Percentiles rank a stretch among this genome's conserved stretches.
These are phyloP conservation scores for Lasioglossum malachurum DNA, from an alignment of 2,888 invertebrate genomes.

Conservation along the genomic window DNA sequence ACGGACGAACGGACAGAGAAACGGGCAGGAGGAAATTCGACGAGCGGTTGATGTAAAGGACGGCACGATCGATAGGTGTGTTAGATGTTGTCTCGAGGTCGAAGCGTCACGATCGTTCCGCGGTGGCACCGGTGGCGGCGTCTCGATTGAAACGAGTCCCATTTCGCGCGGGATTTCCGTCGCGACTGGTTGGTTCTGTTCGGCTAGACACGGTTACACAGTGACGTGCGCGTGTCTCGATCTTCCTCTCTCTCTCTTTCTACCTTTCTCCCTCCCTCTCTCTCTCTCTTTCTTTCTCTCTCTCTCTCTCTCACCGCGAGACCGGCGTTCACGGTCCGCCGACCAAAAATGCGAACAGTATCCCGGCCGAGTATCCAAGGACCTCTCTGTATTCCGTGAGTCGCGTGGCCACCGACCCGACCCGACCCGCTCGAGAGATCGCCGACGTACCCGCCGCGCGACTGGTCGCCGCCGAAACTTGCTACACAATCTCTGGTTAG, in stretches of 20 bases:
- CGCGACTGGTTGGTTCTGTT: conserved; percentile 1
- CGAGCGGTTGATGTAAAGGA: conserved; percentile 24
- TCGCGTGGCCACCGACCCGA: conserved; percentile 6
- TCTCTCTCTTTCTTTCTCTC: background rate
- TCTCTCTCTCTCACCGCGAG: background rate
- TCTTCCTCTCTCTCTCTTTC: background rate
- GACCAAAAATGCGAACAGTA: background rate
- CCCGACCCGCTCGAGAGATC: conserved; percentile 1
- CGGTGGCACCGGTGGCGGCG: conserved; percentile 11
- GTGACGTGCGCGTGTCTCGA: conserved; percentile 7
- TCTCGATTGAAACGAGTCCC: conserved; percentile 12
- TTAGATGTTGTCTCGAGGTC: conserved; percentile 25
- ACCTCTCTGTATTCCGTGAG: conserved; percentile 7
- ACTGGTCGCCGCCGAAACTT: conserved; percentile 2
- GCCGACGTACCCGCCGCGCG: background rate
- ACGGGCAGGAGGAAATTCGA: conserved; percentile 7
- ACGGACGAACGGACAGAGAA: background rate
- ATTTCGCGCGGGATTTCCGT: conserved; percentile 16
- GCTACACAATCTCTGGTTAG: background rate
- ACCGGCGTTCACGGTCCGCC: background rate
- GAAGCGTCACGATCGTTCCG: conserved; percentile 20
- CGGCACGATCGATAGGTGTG: conserved; percentile 23
- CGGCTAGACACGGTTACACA: conserved; percentile 5
- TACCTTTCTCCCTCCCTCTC: background rate
- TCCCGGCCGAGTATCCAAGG: conserved; percentile 7